Evolutionary conservation across 92 coral and sea anemone genomes (phyloP), one percentile per base, ranked within the genome.

Genomic region (Epizoanthus scotinus): DNA sequence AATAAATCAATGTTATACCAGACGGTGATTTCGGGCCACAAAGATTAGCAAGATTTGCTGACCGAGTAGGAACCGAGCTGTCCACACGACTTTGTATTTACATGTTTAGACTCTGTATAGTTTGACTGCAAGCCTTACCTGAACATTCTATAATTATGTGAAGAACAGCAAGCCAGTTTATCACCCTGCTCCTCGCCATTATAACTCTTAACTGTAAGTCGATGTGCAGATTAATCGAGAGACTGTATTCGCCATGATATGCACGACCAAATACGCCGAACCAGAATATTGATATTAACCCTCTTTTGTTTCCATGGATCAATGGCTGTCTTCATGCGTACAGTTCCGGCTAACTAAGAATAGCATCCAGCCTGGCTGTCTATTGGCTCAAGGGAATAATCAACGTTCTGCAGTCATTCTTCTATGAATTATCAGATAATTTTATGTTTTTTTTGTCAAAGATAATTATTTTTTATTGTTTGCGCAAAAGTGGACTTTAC

Each of bases 281-380:
- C 52, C 52, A 47, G 52, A 47, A 73, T 34, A 28, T 56, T 19
- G 40, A 58, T 75, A 24, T 75, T 59, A 31, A 12, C 22, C 18
- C 15, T 38, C 17, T 67, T 59, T 59, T 75, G 81, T 75, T 36
- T 58, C 22, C 68, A 59, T 58, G 81, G 55, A 15, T 40, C 81
- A 75, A n/a, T 75, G 44, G 5, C 5, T 75, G 63, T 36, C 8
- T 38, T 14, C 42, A 12, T 18, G 6, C 19, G 38, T 2, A 0
- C 26, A 66, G 52, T 27, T 17, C 47, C 38, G 31, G 59, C 19
- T 24, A 34, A 34, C 36, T 13, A 18, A 47, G 62, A 64, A 20
- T 44, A 44, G 15, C 52, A 8, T 44, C 52, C 52, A 44, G 10
- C 52, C 10, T 12, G 2, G 52, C 52, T 44, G 8, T 44, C 52